A percentile compares a stretch with the other conserved stretches of the same genome.
Evolutionary conservation across 2,113 vertebrate genomes (phyloP).

Genomic region (Panthera tigris): DNA sequence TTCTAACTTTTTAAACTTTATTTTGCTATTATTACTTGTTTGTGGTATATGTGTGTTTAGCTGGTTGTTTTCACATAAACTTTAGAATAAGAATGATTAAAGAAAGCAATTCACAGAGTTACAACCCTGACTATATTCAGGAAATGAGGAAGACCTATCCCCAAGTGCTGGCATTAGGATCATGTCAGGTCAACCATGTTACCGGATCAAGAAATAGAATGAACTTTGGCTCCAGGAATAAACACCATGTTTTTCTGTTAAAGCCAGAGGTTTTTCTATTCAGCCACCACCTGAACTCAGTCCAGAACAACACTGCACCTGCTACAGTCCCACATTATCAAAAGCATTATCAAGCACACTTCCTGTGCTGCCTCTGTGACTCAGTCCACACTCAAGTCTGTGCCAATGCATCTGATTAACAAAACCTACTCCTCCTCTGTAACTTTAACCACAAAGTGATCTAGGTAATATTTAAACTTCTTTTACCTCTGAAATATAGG

Average conservation of each 20-base stretch:
- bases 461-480: neutral
- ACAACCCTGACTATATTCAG: neutral
- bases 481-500: neutral
- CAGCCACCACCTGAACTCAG: neutral
- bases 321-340: too few species aligned
- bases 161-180: neutral
- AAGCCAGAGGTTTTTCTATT: neutral
- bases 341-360: neutral
- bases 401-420: neutral
- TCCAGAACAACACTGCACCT: neutral
- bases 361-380: accelerated
- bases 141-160: neutral
- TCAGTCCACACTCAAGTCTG: neutral
- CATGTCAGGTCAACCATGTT: too few species aligned
- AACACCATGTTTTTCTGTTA: neutral
- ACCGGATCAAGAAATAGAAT: neutral
- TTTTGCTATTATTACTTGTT: neutral
- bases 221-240: neutral
- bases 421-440: neutral
- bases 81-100: neutral
- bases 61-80: neutral
- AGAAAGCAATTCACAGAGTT: neutral
- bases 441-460: neutral
- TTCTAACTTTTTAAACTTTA: neutral
- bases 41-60: neutral